These are phyloP conservation scores for Circaetus gallicus DNA, from an alignment of 2,113 vertebrate species.

Conservation along the genomic window DNA sequence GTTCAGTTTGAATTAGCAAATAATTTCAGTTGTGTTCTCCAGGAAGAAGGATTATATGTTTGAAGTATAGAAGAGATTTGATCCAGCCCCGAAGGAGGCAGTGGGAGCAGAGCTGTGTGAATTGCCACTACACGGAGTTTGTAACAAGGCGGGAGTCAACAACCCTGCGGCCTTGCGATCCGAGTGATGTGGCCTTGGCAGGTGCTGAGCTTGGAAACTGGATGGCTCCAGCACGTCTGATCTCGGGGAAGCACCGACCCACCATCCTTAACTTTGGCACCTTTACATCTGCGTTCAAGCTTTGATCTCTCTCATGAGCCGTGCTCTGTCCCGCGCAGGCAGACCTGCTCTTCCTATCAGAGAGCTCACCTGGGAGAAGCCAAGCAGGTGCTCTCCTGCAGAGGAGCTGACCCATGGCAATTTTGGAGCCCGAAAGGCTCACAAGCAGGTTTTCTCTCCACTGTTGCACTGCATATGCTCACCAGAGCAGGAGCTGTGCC, in stretches of 20 bases:
- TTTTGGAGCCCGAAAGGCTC: not conserved
- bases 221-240: not conserved
- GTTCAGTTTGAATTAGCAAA: not conserved
- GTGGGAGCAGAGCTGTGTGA: not conserved
- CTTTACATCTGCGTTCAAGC: not conserved
- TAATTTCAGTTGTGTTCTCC: not conserved
- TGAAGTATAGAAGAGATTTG: not conserved
- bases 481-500: not conserved
- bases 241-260: rapidly evolving
- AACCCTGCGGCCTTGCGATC: rapidly evolving
- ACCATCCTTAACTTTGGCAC: not conserved
- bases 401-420: not conserved
- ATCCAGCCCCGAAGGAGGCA: not conserved
- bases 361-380: not conserved
- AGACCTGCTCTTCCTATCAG: not conserved
- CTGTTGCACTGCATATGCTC: not conserved
- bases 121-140: too few species aligned
- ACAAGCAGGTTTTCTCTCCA: not conserved
- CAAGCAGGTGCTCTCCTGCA: not conserved
- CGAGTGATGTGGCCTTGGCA: not conserved
- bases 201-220: not conserved
- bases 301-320: rapidly evolving
- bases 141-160: rapidly evolving
- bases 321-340: rapidly evolving
- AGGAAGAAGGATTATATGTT: not conserved